phyloP scores from a whole-genome alignment of 1,140 invertebrate genomes.

The Nephotettix cincticeps region DNA sequence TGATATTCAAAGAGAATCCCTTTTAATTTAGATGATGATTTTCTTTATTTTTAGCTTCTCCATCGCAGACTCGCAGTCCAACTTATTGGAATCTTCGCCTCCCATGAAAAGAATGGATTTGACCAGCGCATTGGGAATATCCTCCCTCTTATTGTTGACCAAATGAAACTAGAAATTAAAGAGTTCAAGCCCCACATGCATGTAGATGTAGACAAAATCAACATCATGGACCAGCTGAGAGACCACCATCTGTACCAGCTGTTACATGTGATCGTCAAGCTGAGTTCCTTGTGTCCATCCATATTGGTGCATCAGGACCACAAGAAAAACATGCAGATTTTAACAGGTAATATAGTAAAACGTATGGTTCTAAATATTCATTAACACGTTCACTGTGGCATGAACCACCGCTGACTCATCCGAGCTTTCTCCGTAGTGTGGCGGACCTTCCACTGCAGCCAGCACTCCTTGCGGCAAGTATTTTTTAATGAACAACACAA shows the following conservation, averaged over 20 bases:
- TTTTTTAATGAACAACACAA: too few species aligned
- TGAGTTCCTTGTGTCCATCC: constrained; percentile 53
- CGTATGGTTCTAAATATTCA: too few species aligned
- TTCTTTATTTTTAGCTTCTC: constrained; percentile 44
- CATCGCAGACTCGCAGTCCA: constrained; percentile 62
- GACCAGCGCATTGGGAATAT: constrained; percentile 56
- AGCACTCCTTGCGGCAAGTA: too few species aligned
- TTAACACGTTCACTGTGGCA: too few species aligned
- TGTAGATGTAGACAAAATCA: constrained; percentile 1
- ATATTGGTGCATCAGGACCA: constrained; percentile 54
- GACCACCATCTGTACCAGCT: constrained; percentile 73
- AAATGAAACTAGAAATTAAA: constrained; percentile 45
- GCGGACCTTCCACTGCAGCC: too few species aligned
- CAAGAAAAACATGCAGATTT: constrained; percentile 46
- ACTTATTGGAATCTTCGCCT: constrained; percentile 67
- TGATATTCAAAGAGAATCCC: too few species aligned
- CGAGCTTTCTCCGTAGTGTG: too few species aligned
- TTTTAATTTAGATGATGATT: too few species aligned
- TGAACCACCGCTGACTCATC: too few species aligned
- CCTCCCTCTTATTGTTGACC: constrained; percentile 56
- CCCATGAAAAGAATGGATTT: constrained; percentile 66
- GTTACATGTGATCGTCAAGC: constrained; percentile 62
- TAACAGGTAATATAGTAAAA: constrained; percentile 52
- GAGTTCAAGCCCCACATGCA: constrained; percentile 36
- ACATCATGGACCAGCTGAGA: constrained; percentile 43